A percentile compares a stretch with the other conserved stretches of the same genome.
These are phyloP conservation scores for Indicator indicator DNA, from an alignment of 2,113 vertebrate species.

Conservation along the genomic window DNA sequence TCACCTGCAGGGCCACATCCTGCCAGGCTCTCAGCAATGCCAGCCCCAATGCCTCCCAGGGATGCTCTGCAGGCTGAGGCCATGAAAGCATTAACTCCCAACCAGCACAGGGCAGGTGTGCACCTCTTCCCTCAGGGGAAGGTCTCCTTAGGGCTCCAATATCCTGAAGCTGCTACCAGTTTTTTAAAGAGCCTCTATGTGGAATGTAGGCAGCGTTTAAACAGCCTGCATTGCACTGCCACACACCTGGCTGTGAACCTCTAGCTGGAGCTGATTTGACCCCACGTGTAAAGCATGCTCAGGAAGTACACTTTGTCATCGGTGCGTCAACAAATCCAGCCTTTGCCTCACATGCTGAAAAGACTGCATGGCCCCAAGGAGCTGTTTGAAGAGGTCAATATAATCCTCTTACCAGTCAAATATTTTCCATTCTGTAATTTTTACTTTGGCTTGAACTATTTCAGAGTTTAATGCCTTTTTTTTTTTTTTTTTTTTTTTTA, in stretches of 20 bases:
- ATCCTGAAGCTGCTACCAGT: background rate
- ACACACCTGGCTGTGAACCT: background rate
- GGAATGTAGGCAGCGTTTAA: background rate
- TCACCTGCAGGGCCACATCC: background rate
- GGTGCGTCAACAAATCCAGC: background rate
- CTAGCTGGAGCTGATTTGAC: rapidly evolving
- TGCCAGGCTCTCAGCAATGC: background rate
- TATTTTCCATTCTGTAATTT: background rate
- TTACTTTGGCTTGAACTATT: background rate
- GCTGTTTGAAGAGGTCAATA: background rate
- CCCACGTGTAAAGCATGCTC: background rate
- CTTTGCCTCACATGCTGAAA: background rate
- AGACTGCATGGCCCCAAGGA: background rate
- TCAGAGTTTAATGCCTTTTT: background rate
- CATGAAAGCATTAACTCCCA: rapidly evolving
- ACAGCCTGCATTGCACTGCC: background rate
- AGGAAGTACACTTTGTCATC: background rate
- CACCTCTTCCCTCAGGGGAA: background rate
- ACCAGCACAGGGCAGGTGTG: background rate
- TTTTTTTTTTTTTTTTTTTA: background rate
- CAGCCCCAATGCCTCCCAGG: background rate
- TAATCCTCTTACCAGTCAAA: background rate
- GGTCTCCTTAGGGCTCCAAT: constrained; percentile 6
- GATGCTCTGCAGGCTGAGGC: background rate
- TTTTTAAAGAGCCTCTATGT: rapidly evolving